Conservation (phyloP, 2,888 invertebrate genomes). For the Tetanocera ferruginea region DNA sequence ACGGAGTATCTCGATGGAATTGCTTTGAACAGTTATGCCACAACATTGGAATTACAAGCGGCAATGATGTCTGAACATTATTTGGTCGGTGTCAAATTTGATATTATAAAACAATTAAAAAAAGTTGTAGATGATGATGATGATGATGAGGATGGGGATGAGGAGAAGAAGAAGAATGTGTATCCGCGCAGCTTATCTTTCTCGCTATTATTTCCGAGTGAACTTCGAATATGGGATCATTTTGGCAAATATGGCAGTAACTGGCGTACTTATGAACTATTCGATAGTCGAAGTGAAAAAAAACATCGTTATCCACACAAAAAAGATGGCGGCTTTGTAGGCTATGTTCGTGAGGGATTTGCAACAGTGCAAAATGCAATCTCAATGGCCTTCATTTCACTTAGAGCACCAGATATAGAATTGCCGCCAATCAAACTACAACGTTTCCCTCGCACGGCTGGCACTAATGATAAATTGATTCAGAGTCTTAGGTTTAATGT, state of each 20-base stretch:
- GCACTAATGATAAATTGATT: constrained; percentile 76
- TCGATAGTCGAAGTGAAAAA: constrained; percentile 36
- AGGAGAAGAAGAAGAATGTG: no score
- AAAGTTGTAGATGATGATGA: background rate
- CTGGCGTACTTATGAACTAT: constrained; percentile 53
- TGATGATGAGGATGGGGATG: background rate
- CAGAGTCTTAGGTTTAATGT: constrained; percentile 75
- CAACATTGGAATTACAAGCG: background rate
- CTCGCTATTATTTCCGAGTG: constrained; percentile 52
- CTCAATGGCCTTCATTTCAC: constrained; percentile 65
- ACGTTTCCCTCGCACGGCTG: constrained; percentile 67
- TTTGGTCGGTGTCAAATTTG: constrained; percentile 13
- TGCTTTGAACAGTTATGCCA: background rate
- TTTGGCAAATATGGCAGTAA: constrained; percentile 41
- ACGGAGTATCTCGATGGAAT: background rate
- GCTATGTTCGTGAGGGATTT: constrained; percentile 74
- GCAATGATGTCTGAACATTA: background rate
- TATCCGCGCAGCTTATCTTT: background rate
- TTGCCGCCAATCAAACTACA: constrained; percentile 45
- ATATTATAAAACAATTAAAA: background rate
- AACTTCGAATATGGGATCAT: constrained; percentile 46
- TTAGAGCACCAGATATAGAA: constrained; percentile 39
- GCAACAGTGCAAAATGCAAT: constrained; percentile 74
- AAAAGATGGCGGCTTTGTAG: constrained; percentile 71
- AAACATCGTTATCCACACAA: constrained; percentile 41